phyloP scores from a whole-genome alignment of 1,140 invertebrate genomes.

The Zaprionus taronus region DNA sequence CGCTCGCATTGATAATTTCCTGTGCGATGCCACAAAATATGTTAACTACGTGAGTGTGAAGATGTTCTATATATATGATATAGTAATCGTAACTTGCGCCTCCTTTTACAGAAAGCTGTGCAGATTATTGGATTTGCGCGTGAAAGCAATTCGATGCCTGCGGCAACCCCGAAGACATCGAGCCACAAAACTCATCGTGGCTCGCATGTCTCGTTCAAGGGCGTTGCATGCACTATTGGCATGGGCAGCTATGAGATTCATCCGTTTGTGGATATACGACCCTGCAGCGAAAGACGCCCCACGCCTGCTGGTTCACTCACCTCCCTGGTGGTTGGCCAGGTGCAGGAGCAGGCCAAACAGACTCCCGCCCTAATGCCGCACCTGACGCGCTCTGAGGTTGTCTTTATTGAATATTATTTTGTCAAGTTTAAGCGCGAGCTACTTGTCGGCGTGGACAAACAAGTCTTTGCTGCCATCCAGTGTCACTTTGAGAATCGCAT shows the following conservation, averaged over 20 bases:
- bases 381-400: conserved; percentile 62
- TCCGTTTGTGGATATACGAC: conserved; percentile 74
- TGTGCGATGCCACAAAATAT: conserved; percentile 78
- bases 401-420: conserved; percentile 78
- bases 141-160: conserved; percentile 54
- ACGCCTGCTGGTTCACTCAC: conserved; percentile 77
- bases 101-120: conserved; percentile 59
- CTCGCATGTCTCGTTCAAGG: conserved; percentile 74
- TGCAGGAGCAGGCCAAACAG: conserved; percentile 59
- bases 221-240: conserved; percentile 69
- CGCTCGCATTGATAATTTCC: conserved; percentile 59
- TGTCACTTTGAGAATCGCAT: conserved; percentile 76
- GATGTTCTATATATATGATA: not conserved
- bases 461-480: conserved; percentile 75
- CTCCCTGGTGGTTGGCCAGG: conserved; percentile 66
- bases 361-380: conserved; percentile 60
- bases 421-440: conserved; percentile 80
- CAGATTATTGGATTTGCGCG: conserved; percentile 67
- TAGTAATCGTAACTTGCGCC: no score
- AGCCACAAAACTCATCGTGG: conserved; percentile 45
- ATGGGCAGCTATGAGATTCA: conserved; percentile 77
- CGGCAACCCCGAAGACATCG: conserved; percentile 10
- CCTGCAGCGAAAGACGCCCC: conserved; percentile 56
- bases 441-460: conserved; percentile 69
- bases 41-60: conserved; percentile 66